A percentile compares a stretch with the other conserved stretches of the same genome.
phyloP scores from a whole-genome alignment of 1,140 invertebrate genomes.

The Conopomorpha cramerella region DNA sequence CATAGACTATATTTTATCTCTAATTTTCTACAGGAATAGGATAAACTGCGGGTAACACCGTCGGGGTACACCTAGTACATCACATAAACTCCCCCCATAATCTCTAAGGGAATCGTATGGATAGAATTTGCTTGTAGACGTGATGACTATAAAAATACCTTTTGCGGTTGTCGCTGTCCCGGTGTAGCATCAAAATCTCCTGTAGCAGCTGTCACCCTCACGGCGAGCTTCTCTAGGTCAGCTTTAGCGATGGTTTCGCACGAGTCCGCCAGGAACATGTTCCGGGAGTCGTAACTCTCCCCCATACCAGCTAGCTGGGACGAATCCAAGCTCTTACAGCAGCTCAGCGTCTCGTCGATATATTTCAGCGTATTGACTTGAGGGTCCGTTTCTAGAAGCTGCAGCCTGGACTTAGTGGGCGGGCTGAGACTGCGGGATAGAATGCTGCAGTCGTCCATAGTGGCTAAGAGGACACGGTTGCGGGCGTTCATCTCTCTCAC shows the following conservation, averaged over 20 bases:
- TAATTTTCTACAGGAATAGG: too few relatives aligned
- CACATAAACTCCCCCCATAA: too few relatives aligned
- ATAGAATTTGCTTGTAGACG: too few relatives aligned
- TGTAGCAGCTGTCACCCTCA: conserved; percentile 13
- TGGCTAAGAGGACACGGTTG: conserved; percentile 46
- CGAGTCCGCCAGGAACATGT: conserved; percentile 48
- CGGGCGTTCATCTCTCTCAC: conserved; percentile 39
- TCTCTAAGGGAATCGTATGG: too few relatives aligned
- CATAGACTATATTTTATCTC: too few relatives aligned
- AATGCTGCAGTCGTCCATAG: conserved; percentile 56
- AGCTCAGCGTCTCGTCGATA: conserved; percentile 62
- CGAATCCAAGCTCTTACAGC: conserved; percentile 54
- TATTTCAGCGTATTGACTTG: conserved; percentile 65
- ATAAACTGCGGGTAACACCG: too few relatives aligned
- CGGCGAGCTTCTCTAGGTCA: conserved; percentile 32
- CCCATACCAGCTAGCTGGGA: conserved; percentile 48
- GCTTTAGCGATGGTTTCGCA: conserved; percentile 47
- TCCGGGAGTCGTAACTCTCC: conserved; percentile 54
- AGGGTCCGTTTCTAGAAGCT: conserved; percentile 63
- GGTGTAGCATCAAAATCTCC: conserved; percentile 44
- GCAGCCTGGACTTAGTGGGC: conserved; percentile 41
- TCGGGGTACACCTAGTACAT: too few relatives aligned
- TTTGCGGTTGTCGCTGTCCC: too few relatives aligned
- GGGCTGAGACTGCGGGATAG: conserved; percentile 52
- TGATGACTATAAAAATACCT: too few relatives aligned